Evolutionary conservation across 1,140 invertebrate genomes (phyloP).

Genomic region (Habropoda laboriosa): DNA sequence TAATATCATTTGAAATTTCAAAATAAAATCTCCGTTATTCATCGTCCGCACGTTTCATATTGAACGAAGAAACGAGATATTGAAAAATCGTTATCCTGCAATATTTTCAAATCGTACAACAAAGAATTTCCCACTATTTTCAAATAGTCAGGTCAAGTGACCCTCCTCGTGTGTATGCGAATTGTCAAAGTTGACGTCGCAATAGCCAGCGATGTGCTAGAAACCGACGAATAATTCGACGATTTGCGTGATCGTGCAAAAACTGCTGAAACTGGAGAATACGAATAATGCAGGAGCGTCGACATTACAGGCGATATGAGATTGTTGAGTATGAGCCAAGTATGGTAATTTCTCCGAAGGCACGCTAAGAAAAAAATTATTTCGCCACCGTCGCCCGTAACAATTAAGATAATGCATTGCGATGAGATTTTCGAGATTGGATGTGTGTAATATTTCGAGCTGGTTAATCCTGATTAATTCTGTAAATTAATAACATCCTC

Average conservation of each 20-base stretch:
- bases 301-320: slow-evolving; percentile 64
- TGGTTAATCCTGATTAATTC: not conserved
- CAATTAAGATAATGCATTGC: slow-evolving; percentile 44
- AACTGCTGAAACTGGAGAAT: slow-evolving; percentile 25
- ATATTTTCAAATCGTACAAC: not conserved
- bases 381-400: slow-evolving; percentile 27
- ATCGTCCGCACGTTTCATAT: not conserved
- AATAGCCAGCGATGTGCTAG: slow-evolving; percentile 38
- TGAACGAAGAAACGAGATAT: not conserved
- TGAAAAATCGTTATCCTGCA: not conserved
- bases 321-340: slow-evolving; percentile 60
- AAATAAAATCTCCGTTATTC: too few species aligned
- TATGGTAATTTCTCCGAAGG: slow-evolving; percentile 58
- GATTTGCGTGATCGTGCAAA: slow-evolving; percentile 64
- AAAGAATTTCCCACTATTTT: slow-evolving; percentile 11
- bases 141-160: not conserved
- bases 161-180: not conserved
- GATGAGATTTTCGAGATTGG: not conserved
- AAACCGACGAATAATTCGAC: slow-evolving; percentile 58
- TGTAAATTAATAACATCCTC: not conserved
- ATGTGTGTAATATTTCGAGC: not conserved
- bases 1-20: too few species aligned
- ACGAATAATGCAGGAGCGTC: slow-evolving; percentile 46
- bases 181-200: not conserved
- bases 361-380: slow-evolving; percentile 58